Base-by-base conservation (phyloP, 2,113 vertebrate species). In the Archocentrus centrarchus region DNA sequence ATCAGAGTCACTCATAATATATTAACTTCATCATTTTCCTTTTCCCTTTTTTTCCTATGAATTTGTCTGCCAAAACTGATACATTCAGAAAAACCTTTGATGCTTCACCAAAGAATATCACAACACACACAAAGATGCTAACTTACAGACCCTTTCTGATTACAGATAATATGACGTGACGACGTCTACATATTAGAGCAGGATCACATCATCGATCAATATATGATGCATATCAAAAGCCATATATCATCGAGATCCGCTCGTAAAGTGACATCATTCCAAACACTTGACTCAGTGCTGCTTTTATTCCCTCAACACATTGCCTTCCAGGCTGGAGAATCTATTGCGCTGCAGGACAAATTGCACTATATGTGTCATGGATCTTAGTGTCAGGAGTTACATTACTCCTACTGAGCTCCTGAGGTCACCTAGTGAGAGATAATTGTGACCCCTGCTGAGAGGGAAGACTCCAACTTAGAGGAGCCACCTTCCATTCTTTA, bases 361-460 rank as follows among this genome's bases (percentile, higher is more conserved):
- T 84, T 85, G 82, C 37, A 5, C 53, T 35, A 7, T 60, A n/a
- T 37, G 85, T 83, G 85, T 81, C 79, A 70, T 75, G 66, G 87
- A 91, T 90, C 80, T 91, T 59, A 22, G 57, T 84, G 87, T 89
- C 76, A 88, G 86, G 47, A 81, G 83, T 70, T 84, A 84, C 84
- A 81, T 85, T 83, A 82, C 76, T 83, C 91, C 83, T 66, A 63
- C 83, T 62, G 89, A 85, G 89, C 79, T 66, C 59, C 82, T 82
- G 73, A 73, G 79, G 64, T 89, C 47, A 44, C 83, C 55, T 81
- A 47, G 88, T 32, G 64, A 91, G 89, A 87, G 86, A 88, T 91
- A 94, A 93, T 85, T 86, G 86, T 79, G 77, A 83, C 64, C 44
- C 86, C 90, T 39, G 83, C 91, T 76, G 88, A 86, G 90, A 87